These are phyloP conservation scores for Gryllus longicercus DNA, from an alignment of 2,888 invertebrate species.

Conservation along the genomic window DNA sequence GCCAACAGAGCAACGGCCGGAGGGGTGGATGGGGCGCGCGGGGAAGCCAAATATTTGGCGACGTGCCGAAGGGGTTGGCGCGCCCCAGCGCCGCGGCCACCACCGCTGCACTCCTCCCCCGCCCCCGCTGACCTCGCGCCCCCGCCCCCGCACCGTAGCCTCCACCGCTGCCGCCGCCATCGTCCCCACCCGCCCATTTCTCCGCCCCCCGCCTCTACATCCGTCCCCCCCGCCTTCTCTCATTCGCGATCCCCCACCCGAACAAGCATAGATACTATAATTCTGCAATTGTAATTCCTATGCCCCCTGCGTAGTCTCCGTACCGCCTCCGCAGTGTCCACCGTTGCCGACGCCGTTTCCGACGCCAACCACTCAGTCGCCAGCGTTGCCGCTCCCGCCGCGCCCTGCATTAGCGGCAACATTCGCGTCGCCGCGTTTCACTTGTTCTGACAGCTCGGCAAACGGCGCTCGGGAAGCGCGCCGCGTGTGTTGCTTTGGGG, in stretches of 20 bases:
- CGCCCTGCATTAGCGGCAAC: not conserved
- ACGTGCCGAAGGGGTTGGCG: conserved; percentile 17
- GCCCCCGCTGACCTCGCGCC: not conserved
- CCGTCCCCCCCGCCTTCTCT: too few relatives aligned
- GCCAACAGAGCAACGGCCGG: conserved; percentile 1
- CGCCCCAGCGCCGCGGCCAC: not conserved
- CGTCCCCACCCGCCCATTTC: not conserved
- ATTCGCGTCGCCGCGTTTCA: not conserved
- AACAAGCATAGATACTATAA: too few relatives aligned
- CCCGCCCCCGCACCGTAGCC: not conserved
- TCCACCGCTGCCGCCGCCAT: too few relatives aligned
- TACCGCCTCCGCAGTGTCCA: too few relatives aligned
- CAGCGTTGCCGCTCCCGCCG: not conserved
- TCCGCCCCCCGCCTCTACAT: not conserved
- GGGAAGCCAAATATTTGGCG: not conserved
- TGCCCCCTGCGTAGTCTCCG: too few relatives aligned
- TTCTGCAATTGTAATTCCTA: too few relatives aligned
- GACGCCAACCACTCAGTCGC: not conserved
- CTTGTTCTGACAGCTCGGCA: conserved; percentile 17
- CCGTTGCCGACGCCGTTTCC: too few relatives aligned
- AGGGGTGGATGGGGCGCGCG: not conserved
- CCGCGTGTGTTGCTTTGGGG: not conserved
- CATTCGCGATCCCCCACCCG: too few relatives aligned
- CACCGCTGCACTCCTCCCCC: too few relatives aligned
- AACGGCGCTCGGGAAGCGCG: not conserved